These are phyloP conservation scores for Thermophis baileyi DNA, from an alignment of 2,113 vertebrate genomes.

Conservation along the genomic window DNA sequence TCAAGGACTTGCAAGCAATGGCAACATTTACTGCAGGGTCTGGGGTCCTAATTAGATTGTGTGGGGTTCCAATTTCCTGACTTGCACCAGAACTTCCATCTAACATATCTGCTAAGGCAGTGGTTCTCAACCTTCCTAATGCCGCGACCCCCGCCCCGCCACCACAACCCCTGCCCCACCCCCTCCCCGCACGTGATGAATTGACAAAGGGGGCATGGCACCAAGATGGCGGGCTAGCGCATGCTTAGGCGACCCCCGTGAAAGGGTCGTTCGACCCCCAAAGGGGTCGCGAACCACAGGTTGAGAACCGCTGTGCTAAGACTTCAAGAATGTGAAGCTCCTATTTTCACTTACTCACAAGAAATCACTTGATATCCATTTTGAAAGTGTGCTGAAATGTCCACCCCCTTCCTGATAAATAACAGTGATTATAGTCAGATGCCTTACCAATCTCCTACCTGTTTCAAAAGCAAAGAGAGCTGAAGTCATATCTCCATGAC, in stretches of 20 bases:
- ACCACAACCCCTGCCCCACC: too few relatives aligned
- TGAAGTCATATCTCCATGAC: background rate
- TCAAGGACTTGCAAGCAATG: background rate
- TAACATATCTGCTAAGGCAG: background rate
- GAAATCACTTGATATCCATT: background rate
- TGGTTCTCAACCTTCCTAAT: too few relatives aligned
- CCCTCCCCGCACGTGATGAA: too few relatives aligned
- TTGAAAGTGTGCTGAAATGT: background rate
- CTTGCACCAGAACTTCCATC: background rate
- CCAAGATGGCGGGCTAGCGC: too few relatives aligned
- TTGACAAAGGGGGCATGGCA: too few relatives aligned
- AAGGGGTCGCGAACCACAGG: too few relatives aligned
- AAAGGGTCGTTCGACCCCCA: too few relatives aligned
- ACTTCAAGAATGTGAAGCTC: background rate
- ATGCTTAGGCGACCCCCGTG: too few relatives aligned
- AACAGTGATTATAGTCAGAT: background rate
- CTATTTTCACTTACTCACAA: background rate
- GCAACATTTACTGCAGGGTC: background rate
- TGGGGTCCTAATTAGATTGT: background rate
- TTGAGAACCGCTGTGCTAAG: too few relatives aligned
- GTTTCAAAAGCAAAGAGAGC: background rate
- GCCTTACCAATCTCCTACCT: background rate
- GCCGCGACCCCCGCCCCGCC: too few relatives aligned
- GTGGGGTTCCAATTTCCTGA: background rate
- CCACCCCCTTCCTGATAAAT: background rate